Percentiles rank a stretch among this genome's conserved stretches.
These are phyloP conservation scores for Drosophila aldrichi DNA, from an alignment of 2,888 invertebrate genomes.

Conservation along the genomic window DNA sequence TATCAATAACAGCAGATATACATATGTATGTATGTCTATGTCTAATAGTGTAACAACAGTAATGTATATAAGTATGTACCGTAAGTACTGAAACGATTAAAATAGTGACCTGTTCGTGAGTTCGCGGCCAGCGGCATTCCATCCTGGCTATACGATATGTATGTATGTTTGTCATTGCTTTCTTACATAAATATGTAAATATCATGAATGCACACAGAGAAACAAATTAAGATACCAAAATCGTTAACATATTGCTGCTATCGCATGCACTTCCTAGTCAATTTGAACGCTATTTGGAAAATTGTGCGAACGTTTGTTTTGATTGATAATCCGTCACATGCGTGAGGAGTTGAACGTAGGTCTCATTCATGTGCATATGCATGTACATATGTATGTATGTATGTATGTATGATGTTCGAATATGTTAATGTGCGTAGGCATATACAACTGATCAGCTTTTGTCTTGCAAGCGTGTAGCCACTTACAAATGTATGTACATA, in stretches of 20 bases:
- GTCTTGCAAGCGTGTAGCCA: background rate
- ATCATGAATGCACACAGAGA: background rate
- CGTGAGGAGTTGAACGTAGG: background rate
- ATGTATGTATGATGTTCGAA: background rate
- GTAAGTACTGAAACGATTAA: slow-evolving; percentile 4
- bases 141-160: background rate
- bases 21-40: background rate
- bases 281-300: background rate
- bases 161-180: background rate
- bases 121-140: background rate
- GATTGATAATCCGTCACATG: background rate
- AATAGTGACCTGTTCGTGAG: slow-evolving; percentile 5
- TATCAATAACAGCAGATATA: background rate
- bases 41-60: background rate
- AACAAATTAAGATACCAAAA: background rate
- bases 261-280: background rate
- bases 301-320: slow-evolving; percentile 6
- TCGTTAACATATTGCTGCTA: slow-evolving; percentile 3
- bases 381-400: background rate
- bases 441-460: background rate
- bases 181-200: slow-evolving; percentile 2
- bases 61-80: background rate
- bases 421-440: background rate
- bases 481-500: background rate
- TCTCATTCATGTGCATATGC: background rate